Percentiles rank a stretch among this genome's conserved stretches.
phyloP scores from a whole-genome alignment of 2,113 vertebrate species.

The Hydrolagus affinis region DNA sequence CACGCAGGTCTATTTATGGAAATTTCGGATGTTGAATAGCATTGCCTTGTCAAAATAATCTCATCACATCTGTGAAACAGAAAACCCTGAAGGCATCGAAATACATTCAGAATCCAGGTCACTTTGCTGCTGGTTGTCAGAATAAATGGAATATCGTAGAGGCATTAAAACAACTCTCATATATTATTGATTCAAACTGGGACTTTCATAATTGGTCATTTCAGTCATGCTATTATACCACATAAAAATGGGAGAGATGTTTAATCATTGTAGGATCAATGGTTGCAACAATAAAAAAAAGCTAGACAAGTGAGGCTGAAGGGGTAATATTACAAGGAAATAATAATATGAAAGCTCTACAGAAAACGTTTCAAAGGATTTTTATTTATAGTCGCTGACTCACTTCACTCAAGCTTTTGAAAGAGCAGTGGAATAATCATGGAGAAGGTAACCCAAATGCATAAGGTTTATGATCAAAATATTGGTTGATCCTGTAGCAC shows the following conservation, averaged over 20 bases:
- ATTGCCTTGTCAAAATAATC: slow-evolving; percentile 19
- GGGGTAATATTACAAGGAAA: not conserved
- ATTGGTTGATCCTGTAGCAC: too few species aligned
- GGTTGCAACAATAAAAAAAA: not conserved
- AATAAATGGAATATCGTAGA: not conserved
- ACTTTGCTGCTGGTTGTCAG: not conserved
- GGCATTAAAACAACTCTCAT: not conserved
- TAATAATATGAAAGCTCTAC: not conserved
- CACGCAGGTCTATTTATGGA: not conserved
- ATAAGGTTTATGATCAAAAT: too few species aligned
- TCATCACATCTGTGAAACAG: slow-evolving; percentile 8
- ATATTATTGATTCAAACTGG: slow-evolving; percentile 1
- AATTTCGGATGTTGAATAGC: slow-evolving; percentile 4
- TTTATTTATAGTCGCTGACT: not conserved
- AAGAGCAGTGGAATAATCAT: not conserved
- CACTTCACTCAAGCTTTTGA: not conserved
- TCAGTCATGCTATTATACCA: not conserved
- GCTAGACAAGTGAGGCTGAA: not conserved
- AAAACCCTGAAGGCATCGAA: not conserved
- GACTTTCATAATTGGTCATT: slow-evolving; percentile 12
- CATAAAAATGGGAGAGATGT: not conserved
- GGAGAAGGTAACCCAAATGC: not conserved
- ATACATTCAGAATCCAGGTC: not conserved
- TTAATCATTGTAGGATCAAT: not conserved
- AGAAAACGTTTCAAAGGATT: not conserved